Evolutionary conservation across 2,113 vertebrate species (phyloP).

Genomic region (Trematomus loennbergii): DNA sequence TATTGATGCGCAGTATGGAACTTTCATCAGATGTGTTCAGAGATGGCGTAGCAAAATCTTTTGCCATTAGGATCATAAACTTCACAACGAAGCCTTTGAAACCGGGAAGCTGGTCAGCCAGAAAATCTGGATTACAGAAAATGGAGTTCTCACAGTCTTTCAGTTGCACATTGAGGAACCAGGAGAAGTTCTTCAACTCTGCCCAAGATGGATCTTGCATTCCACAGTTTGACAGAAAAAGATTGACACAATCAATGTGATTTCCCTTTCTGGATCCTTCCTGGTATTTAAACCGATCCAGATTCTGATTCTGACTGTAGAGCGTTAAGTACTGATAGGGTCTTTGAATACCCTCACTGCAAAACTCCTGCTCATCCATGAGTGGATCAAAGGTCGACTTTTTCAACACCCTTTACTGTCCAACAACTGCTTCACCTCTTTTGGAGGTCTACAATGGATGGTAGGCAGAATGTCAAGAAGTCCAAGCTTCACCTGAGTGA

Average conservation of each 20-base stretch:
- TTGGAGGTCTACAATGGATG: conserved; percentile 78
- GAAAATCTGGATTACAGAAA: conserved; percentile 81
- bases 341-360: conserved; percentile 82
- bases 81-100: conserved; percentile 86
- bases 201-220: conserved; percentile 85
- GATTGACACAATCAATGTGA: conserved; percentile 75
- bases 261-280: conserved; percentile 54
- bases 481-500: conserved; percentile 68
- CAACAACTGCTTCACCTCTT: conserved; percentile 74
- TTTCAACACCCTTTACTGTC: fast-evolving
- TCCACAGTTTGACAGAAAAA: conserved; percentile 79
- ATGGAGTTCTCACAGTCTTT: conserved; percentile 82
- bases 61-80: conserved; percentile 87
- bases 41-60: conserved; percentile 85
- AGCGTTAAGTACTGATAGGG: conserved; percentile 83
- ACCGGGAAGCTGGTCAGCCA: conserved; percentile 71
- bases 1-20: conserved; percentile 10
- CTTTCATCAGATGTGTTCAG: conserved; percentile 82
- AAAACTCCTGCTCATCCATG: conserved; percentile 80
- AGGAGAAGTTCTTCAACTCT: conserved; percentile 85
- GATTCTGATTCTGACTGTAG: conserved; percentile 59
- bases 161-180: conserved; percentile 85
- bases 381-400: conserved; percentile 68
- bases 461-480: conserved; percentile 82
- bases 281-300: conserved; percentile 78